Conservation (phyloP, 1,140 invertebrate species). For the Dryas iulia region DNA sequence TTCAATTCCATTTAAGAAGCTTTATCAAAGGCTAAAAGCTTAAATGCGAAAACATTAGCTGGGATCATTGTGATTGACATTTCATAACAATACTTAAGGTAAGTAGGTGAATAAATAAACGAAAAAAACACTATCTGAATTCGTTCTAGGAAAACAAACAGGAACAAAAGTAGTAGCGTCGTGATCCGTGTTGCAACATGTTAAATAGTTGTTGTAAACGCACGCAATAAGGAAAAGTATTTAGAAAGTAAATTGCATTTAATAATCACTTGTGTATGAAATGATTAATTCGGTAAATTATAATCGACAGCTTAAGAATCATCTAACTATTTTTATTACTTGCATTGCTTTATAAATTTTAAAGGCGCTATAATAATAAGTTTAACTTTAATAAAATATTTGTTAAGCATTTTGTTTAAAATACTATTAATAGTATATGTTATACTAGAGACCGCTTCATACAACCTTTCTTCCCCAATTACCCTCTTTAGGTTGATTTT, state of each 20-base stretch:
- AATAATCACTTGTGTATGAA: constrained; percentile 14
- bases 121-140: constrained; percentile 24
- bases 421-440: too few species aligned
- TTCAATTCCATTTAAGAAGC: too few species aligned
- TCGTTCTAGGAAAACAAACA: constrained; percentile 21
- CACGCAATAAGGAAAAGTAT: constrained; percentile 36
- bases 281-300: background rate
- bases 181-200: constrained; percentile 31
- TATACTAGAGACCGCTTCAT: too few species aligned
- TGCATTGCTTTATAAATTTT: background rate
- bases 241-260: constrained; percentile 34
- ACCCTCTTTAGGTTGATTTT: too few species aligned
- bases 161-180: constrained; percentile 11
- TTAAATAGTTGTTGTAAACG: constrained; percentile 26
- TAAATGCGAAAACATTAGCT: constrained; percentile 11
- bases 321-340: background rate
- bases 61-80: constrained; percentile 19
- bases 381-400: too few species aligned
- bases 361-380: background rate
- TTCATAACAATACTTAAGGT: constrained; percentile 11
- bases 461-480: too few species aligned
- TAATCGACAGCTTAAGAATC: background rate
- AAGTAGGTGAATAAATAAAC: constrained; percentile 12
- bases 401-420: too few species aligned
- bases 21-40: background rate